phyloP scores from a whole-genome alignment of 92 coral and sea anemone genomes.

The Ricordea florida region DNA sequence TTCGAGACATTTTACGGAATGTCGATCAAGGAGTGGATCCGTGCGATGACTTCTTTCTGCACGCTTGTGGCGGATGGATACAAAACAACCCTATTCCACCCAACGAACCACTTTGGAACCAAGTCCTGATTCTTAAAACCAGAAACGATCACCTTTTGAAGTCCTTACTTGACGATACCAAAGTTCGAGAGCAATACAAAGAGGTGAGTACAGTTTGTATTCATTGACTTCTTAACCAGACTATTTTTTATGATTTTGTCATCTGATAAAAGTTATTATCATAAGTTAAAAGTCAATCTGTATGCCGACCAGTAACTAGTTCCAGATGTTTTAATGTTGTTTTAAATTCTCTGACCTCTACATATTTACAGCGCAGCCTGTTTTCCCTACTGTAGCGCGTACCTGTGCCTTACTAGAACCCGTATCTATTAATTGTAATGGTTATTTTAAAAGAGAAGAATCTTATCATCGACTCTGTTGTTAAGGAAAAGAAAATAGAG shows the following conservation, averaged over 20 bases:
- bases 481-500: no score
- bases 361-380: no score
- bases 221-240: neutral
- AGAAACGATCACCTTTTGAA: slow-evolving; percentile 56
- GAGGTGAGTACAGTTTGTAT: slow-evolving; percentile 21
- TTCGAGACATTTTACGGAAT: slow-evolving; percentile 51
- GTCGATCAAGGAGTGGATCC: slow-evolving; percentile 70
- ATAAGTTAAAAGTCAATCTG: no score
- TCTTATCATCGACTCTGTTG: no score
- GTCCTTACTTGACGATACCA: slow-evolving; percentile 51
- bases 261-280: no score
- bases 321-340: no score
- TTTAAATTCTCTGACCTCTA: no score
- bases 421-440: no score
- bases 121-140: slow-evolving; percentile 29
- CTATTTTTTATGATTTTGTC: no score
- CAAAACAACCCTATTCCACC: slow-evolving; percentile 75
- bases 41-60: slow-evolving; percentile 71
- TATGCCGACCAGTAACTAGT: neutral
- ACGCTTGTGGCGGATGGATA: slow-evolving; percentile 87
- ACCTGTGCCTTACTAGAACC: no score
- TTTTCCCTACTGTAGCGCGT: no score
- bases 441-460: no score
- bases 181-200: slow-evolving; percentile 52
- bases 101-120: slow-evolving; percentile 61